Evolutionary conservation across 2,113 vertebrate species (phyloP), one percentile per base, ranked within the genome.

Genomic region (Irena cyanogastra): DNA sequence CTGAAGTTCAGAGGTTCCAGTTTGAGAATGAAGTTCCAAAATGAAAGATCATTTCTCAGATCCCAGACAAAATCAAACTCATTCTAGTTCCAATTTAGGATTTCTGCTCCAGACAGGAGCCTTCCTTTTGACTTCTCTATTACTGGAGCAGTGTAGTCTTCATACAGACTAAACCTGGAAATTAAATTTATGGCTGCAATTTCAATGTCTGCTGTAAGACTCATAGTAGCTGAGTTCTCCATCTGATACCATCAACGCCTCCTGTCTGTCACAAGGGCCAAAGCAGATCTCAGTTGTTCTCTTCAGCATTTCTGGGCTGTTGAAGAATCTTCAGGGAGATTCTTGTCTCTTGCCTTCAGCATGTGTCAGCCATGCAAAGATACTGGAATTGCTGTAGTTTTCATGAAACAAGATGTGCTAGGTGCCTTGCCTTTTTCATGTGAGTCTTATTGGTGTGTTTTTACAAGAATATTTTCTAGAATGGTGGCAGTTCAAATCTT

Each of bases 401-500:
- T 49, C 37, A 27, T 60, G 56, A 71, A 66, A 33, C 11, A 14
- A 15, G 28, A 12, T 18, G 64, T 33, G 45, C 42, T n/a, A 30
- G 8, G 26, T 74, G 64, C 30, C 60, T 70, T 7, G 8, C n/a
- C 61, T 74, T 28, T 24, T 65, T 37, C 37, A 26, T 39, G n/a
- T 76, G 0, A 0, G 4, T 79, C 41, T n/a, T 47, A 31, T 1
- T 39, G n/a, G 3, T 60, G 42, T 87, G 44, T 5, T 49, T 79
- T 79, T 79, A 16, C 30, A 54, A 19, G 23, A 47, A 24, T 57
- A 28, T 72, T 90, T 75, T 88, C 56, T 76, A 60, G 61, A 92
- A 56, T 42, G 39, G 31, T 59, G 64, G 28, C 68, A 68, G 37
- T 89, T 90, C 45, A 72, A 85, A 69, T 33, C 41, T 49, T 61